Base-by-base conservation (phyloP, 2,888 invertebrate species). In the Hyppa rectilinea region DNA sequence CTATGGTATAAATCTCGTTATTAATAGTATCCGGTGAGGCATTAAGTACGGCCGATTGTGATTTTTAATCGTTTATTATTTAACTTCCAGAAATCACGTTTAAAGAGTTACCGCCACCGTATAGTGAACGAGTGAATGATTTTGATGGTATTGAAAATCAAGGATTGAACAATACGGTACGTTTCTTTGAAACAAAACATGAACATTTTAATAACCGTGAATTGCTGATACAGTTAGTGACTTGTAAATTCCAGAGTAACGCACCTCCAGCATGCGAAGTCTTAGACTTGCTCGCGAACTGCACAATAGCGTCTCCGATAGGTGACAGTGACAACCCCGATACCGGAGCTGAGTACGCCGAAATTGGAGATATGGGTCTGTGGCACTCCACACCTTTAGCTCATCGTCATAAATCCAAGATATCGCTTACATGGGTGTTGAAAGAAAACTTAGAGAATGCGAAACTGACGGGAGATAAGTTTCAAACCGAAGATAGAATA, bases 361-460 rank as follows among this genome's bases (percentile, higher is more conserved):
- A 95, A 87, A 93, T 95, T 67, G 86, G 85, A 88, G 94, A 95
- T 45, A 96, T 96, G 96, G 96, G 96, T 66, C 88, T 95, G 64
- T 96, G 95, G 94, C 96, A 96, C 81, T 95, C 96, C 12, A 94
- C 95, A 53, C 94, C 96, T 34, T 85, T 96, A 77, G 89, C 94
- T 47, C 92, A 92, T 55, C 89, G 95, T 34, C 95, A 95, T 85
- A 95, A 95, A 83, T 96, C 97, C 79, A 97, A 97, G 92, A 96
- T 97, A 91, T 97, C 97, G 69, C 95, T 98, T 69, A 97, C 97
- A 64, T 98, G 98, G 97, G 97, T 98, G 69, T 93, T 98, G 50
- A 97, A 97, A 87, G 97, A 97, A 81, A 97, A 97, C 84, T 95
- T 96, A 60, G 96, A 96, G 43, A 95, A 90, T 55, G 84, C 89